These are phyloP conservation scores for Drosophila siamana DNA, from an alignment of 2,888 invertebrate species.

Conservation along the genomic window DNA sequence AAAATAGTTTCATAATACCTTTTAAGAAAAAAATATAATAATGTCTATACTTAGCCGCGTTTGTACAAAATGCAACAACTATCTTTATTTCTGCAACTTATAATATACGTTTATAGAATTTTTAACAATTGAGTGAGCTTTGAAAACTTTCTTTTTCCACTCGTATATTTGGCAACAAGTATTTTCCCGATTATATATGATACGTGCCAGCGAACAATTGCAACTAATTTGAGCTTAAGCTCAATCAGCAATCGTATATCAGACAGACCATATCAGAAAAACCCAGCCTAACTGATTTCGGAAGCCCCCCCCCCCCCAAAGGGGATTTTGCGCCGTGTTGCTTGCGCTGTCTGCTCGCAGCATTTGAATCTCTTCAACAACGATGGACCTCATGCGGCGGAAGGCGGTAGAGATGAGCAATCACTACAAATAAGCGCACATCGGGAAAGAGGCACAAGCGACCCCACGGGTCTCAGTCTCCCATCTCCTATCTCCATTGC, in stretches of 20 bases:
- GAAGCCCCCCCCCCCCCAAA: conserved; percentile 36
- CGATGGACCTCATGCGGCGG: conserved; percentile 44
- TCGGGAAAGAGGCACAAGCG: conserved; percentile 17
- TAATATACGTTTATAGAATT: no score
- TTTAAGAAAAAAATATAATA: no score
- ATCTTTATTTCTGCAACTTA: no score
- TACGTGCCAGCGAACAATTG: conserved; percentile 54
- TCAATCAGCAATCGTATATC: conserved; percentile 71
- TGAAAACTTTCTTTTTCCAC: not conserved
- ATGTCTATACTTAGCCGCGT: no score
- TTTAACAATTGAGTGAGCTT: not conserved
- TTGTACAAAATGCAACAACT: no score
- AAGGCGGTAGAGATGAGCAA: conserved; percentile 14
- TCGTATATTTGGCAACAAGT: not conserved
- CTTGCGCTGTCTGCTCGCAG: conserved; percentile 21
- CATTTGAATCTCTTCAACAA: conserved; percentile 19
- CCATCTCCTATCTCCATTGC: conserved; percentile 13
- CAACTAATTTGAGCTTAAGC: conserved; percentile 68
- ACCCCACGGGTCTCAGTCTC: conserved; percentile 45
- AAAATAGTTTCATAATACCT: no score
- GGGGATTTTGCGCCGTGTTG: conserved; percentile 29
- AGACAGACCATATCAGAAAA: conserved; percentile 1
- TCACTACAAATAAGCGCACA: conserved; percentile 24
- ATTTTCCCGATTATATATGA: not conserved
- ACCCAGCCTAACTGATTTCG: conserved; percentile 13